A percentile compares a stretch with the other conserved stretches of the same genome.
phyloP scores from a whole-genome alignment of 2,888 invertebrate genomes.

The Ophion slaviceki region DNA sequence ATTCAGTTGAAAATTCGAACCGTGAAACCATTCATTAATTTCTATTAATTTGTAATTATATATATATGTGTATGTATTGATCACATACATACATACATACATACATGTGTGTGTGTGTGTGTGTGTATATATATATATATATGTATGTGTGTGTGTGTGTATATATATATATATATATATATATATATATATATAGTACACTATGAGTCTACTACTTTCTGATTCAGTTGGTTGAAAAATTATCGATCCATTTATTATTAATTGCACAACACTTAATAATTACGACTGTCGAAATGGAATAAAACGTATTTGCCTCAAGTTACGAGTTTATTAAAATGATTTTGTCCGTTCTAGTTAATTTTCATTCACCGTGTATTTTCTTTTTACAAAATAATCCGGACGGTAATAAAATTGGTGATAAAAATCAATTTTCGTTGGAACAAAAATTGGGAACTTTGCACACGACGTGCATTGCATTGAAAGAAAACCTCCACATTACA shows the following conservation, averaged over 20 bases:
- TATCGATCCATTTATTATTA: slow-evolving; percentile 7
- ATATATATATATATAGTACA: slow-evolving; percentile 55
- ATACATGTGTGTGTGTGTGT: too few relatives aligned
- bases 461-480: background rate
- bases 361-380: background rate
- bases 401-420: background rate
- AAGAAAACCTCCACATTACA: background rate
- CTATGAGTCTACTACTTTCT: slow-evolving; percentile 71
- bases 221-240: slow-evolving; percentile 71
- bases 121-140: too few relatives aligned
- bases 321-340: background rate
- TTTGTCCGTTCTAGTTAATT: background rate
- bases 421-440: background rate
- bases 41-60: slow-evolving; percentile 54
- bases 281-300: background rate
- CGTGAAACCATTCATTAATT: slow-evolving; percentile 53
- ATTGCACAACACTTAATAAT: background rate
- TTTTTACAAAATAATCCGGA: background rate
- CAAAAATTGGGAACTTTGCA: background rate
- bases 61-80: slow-evolving; percentile 40
- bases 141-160: too few relatives aligned
- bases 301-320: background rate
- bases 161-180: too few relatives aligned
- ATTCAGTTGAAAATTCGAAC: slow-evolving; percentile 61
- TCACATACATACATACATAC: too few relatives aligned